Percentiles rank a stretch among this genome's conserved stretches.
phyloP scores from a whole-genome alignment of 1,140 invertebrate genomes.

The Zeugodacus cucurbitae region DNA sequence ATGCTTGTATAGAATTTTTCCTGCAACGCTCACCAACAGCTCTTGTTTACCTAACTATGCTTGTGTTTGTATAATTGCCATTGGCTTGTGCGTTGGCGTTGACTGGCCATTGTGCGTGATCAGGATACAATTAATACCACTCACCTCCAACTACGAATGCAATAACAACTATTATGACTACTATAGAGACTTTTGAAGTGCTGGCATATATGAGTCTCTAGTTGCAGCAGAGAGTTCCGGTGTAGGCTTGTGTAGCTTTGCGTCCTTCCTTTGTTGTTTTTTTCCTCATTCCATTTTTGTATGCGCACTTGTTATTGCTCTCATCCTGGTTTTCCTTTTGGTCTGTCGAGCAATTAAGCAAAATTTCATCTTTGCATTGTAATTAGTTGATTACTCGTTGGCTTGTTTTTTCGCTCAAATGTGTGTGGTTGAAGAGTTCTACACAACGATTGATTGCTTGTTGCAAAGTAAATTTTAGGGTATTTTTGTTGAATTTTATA shows the following conservation, averaged over 20 bases:
- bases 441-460: background rate
- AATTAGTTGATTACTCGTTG: slow-evolving; percentile 29
- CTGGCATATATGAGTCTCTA: background rate
- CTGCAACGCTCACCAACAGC: background rate
- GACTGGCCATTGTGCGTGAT: slow-evolving; percentile 25
- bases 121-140: slow-evolving; percentile 4
- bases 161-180: slow-evolving; percentile 8
- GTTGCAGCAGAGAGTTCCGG: background rate
- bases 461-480: background rate
- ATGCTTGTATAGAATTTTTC: background rate
- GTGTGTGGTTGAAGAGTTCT: background rate
- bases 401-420: background rate
- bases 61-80: background rate
- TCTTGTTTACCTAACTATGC: background rate
- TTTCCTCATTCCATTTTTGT: background rate
- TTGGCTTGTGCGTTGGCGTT: background rate
- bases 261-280: background rate
- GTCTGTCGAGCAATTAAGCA: slow-evolving; percentile 23
- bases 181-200: background rate
- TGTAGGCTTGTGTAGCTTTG: background rate
- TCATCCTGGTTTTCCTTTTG: slow-evolving; percentile 6
- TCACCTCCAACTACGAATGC: background rate
- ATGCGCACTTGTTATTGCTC: background rate
- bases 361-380: slow-evolving; percentile 35
- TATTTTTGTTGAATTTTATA: background rate